Evolutionary conservation across 2,113 vertebrate species (phyloP).

Genomic region (Ammodytes marinus): DNA sequence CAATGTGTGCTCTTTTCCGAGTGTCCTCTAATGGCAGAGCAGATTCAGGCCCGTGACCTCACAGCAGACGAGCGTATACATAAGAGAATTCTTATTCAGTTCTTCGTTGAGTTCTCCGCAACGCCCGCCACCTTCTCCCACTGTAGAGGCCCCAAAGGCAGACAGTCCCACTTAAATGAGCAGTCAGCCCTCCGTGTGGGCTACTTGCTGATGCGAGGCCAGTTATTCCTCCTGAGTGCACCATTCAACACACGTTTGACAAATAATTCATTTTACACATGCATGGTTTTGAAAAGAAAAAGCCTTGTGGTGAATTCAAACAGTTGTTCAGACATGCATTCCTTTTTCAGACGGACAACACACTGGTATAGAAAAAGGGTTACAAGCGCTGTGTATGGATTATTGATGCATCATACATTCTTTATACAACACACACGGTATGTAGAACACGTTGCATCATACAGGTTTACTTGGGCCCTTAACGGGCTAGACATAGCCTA

Average conservation of each 20-base stretch:
- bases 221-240: background rate
- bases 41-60: slow-evolving; percentile 41
- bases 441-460: slow-evolving; percentile 13
- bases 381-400: slow-evolving; percentile 66
- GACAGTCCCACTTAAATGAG: slow-evolving; percentile 54
- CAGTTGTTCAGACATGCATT: slow-evolving; percentile 20
- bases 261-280: slow-evolving; percentile 54
- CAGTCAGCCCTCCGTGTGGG: slow-evolving; percentile 34
- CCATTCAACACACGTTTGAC: background rate
- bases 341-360: slow-evolving; percentile 28
- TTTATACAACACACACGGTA: slow-evolving; percentile 71
- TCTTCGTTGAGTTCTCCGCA: slow-evolving; percentile 1
- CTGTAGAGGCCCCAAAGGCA: slow-evolving; percentile 25
- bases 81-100: background rate
- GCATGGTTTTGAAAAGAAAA: slow-evolving; percentile 15
- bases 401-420: slow-evolving; percentile 78
- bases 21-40: slow-evolving; percentile 41
- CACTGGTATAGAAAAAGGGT: slow-evolving; percentile 22
- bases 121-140: background rate
- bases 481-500: background rate
- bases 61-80: background rate
- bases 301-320: slow-evolving; percentile 13
- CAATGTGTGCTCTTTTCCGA: slow-evolving; percentile 62
- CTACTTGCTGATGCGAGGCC: slow-evolving; percentile 35
- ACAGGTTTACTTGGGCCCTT: slow-evolving; percentile 20